These are phyloP conservation scores for Cenopis cana DNA, from an alignment of 2,888 invertebrate genomes.

Conservation along the genomic window DNA sequence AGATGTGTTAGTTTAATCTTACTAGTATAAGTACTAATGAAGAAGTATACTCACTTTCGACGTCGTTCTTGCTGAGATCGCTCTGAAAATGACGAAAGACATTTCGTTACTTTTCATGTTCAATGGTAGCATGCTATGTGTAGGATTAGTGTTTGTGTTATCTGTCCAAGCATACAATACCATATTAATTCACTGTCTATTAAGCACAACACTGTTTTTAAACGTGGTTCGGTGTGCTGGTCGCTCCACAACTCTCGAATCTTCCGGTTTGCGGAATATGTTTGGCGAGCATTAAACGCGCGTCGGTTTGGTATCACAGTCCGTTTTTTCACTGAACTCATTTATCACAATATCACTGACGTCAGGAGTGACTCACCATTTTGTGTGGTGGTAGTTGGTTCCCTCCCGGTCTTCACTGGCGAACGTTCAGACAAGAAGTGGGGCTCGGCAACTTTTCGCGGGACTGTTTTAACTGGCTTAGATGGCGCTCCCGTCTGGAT, in stretches of 20 bases:
- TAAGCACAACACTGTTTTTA: conserved; percentile 71
- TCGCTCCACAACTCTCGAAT: conserved; percentile 60
- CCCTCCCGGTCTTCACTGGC: conserved; percentile 89
- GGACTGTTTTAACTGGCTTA: conserved; percentile 90
- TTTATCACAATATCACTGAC: conserved; percentile 78
- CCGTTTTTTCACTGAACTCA: conserved; percentile 78
- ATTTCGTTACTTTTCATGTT: conserved; percentile 74
- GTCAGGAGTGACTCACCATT: conserved; percentile 86
- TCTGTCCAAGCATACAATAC: conserved; percentile 60
- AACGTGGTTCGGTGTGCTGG: conserved; percentile 52
- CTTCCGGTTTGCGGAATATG: conserved; percentile 77
- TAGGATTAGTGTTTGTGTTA: conserved; percentile 60
- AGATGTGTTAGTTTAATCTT: not conserved
- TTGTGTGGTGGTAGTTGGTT: conserved; percentile 87
- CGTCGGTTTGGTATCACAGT: conserved; percentile 67
- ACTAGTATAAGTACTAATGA: conserved; percentile 26
- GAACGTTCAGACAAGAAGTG: conserved; percentile 92
- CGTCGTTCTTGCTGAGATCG: conserved; percentile 94
- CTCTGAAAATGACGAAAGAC: conserved; percentile 88
- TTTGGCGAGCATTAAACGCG: conserved; percentile 65
- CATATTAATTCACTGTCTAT: conserved; percentile 68
- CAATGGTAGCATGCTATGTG: conserved; percentile 62
- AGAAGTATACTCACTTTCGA: conserved; percentile 92
- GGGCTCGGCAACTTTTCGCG: conserved; percentile 88
- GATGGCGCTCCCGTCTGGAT: conserved; percentile 89